A percentile compares a stretch with the other conserved stretches of the same genome.
Conservation (phyloP, 2,888 invertebrate genomes). For the Euproctis similis region DNA sequence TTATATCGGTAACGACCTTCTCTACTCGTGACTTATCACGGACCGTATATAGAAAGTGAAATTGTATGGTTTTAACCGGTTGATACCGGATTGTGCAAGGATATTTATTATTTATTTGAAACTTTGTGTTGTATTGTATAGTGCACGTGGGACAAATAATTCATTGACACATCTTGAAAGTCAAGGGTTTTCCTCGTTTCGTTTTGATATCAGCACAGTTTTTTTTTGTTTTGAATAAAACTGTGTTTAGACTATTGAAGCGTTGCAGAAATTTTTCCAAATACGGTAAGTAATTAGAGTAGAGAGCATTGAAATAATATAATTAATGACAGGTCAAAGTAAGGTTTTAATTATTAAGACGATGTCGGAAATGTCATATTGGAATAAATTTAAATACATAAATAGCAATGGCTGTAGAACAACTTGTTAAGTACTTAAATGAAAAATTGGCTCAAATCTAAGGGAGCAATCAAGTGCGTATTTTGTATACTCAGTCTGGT, state of each 20-base stretch:
- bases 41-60: slow-evolving; percentile 60
- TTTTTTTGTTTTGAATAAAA: slow-evolving; percentile 52
- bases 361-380: too few species aligned
- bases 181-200: slow-evolving; percentile 43
- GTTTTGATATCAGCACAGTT: slow-evolving; percentile 70
- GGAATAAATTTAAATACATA: too few species aligned
- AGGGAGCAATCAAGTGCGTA: too few species aligned
- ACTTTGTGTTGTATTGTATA: slow-evolving; percentile 47
- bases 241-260: slow-evolving; percentile 66
- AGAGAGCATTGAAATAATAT: too few species aligned
- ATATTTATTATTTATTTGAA: too few species aligned
- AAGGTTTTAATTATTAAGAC: background rate
- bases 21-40: slow-evolving; percentile 49
- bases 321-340: background rate
- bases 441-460: too few species aligned
- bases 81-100: slow-evolving; percentile 54
- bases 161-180: slow-evolving; percentile 43
- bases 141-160: slow-evolving; percentile 38
- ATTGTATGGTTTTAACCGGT: slow-evolving; percentile 48
- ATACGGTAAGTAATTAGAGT: slow-evolving; percentile 53
- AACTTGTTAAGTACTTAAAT: too few species aligned
- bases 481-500: too few species aligned
- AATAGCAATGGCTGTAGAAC: too few species aligned
- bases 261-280: slow-evolving; percentile 35
- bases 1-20: slow-evolving; percentile 39